Percentiles rank a stretch among this genome's conserved stretches.
Evolutionary conservation across 2,888 invertebrate species (phyloP).

Genomic region (Eupithecia dodoneata): DNA sequence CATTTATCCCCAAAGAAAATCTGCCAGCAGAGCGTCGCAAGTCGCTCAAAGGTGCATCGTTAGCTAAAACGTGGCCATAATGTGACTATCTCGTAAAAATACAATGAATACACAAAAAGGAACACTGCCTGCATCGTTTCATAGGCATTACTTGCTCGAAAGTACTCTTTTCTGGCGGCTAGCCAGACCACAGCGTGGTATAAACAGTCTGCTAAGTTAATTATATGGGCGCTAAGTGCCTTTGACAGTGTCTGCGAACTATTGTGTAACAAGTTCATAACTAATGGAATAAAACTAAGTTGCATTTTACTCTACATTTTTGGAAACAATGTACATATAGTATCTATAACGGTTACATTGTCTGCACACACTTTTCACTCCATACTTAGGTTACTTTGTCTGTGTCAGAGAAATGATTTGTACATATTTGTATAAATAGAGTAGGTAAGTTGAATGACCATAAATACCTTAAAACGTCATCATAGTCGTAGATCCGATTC

Average conservation of each 20-base stretch:
- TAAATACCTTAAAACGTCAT: no score
- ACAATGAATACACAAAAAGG: conserved; percentile 48
- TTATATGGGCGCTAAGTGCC: conserved; percentile 35
- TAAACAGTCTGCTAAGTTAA: conserved; percentile 37
- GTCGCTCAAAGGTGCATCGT: conserved; percentile 37
- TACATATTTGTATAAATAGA: no score
- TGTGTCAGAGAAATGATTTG: no score
- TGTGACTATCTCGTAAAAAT: conserved; percentile 46
- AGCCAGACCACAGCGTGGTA: conserved; percentile 36
- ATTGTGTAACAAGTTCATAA: conserved; percentile 42
- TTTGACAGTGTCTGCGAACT: conserved; percentile 23
- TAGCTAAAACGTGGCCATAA: conserved; percentile 44
- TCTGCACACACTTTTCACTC: no score
- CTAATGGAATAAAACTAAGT: not conserved
- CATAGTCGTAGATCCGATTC: no score
- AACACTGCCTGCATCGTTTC: conserved; percentile 41
- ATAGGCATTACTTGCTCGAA: conserved; percentile 41
- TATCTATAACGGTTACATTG: no score
- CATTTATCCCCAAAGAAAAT: conserved; percentile 17
- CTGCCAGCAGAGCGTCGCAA: conserved; percentile 19
- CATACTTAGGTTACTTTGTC: no score
- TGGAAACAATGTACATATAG: not conserved
- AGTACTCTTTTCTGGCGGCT: conserved; percentile 41
- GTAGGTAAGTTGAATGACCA: no score
- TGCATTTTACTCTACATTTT: not conserved